A percentile compares a stretch with the other conserved stretches of the same genome.
phyloP scores from a whole-genome alignment of 1,140 invertebrate species.

The Pomacea maculata region DNA sequence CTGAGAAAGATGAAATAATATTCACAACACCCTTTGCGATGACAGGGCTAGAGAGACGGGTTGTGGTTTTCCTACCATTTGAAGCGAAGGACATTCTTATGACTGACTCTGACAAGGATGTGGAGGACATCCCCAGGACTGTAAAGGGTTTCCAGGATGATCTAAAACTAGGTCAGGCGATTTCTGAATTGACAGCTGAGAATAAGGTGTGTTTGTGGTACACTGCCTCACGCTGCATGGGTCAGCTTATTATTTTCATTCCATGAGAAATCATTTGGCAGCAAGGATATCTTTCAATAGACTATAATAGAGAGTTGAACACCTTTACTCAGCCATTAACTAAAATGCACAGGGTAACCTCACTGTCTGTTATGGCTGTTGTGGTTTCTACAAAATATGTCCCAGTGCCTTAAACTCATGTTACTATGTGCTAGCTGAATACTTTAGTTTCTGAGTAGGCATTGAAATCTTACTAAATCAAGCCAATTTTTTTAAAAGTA shows the following conservation, averaged over 20 bases:
- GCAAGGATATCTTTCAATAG: not conserved
- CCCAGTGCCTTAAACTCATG: too few species aligned
- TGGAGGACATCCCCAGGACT: not conserved
- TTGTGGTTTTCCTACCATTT: conserved; percentile 29
- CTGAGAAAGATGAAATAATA: conserved; percentile 4
- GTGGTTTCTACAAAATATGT: too few species aligned
- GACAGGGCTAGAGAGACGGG: conserved; percentile 26
- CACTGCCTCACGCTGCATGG: conserved; percentile 26
- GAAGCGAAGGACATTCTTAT: conserved; percentile 1
- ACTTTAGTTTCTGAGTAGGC: too few species aligned
- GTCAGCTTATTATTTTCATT: conserved; percentile 23
- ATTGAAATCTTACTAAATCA: too few species aligned
- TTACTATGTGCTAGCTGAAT: too few species aligned
- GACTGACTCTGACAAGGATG: not conserved
- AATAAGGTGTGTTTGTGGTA: conserved; percentile 26
- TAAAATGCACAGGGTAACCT: too few species aligned
- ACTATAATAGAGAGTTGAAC: not conserved
- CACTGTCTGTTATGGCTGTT: too few species aligned
- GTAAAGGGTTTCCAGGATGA: conserved; percentile 1
- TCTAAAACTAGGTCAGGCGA: conserved; percentile 12
- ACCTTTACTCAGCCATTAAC: too few species aligned
- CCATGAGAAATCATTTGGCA: conserved; percentile 10
- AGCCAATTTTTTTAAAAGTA: too few species aligned
- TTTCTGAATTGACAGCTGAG: conserved; percentile 11
- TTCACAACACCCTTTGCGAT: conserved; percentile 21